Evolutionary conservation across 2,113 vertebrate genomes (phyloP), one percentile per base, ranked within the genome.

Genomic region (Ariopsis seemanni): DNA sequence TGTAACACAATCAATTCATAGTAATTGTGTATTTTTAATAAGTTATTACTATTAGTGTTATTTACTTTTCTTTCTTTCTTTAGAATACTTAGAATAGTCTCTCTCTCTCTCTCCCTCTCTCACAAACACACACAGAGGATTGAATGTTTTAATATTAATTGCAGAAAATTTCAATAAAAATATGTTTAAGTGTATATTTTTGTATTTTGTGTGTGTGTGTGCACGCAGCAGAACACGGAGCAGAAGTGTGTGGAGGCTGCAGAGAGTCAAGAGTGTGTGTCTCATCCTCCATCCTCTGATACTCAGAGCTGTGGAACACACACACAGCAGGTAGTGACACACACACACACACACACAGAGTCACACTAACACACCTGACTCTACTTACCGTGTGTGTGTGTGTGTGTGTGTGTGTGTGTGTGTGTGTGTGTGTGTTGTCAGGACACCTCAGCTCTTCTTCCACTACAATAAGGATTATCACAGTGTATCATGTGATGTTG

Each of bases 311-410:
- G 58, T 83, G 81, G 25, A 25, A 83, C 22, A 50, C 42, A n/a
- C 55, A 80, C 74, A 85, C 34, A 55, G 48, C 88, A 89, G 88
- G 83, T 89, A 80, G 15, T 58, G 72, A 62, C 27, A 67, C 48
- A 86, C 89, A 87, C 85, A 81, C 34, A 8, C 57, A 58, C 69
- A 42, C 30, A 42, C 30, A 69, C 67, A 69, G 12, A 71, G 72
- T 50, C 72, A 50, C 72, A 75, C 9, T 75, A 10, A 20, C 25
- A 42, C 72, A 75, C 72, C 72, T 75, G 72, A 50, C 22, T n/a
- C 25, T 78, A 55, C 50, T 78, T 78, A 78, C 53, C 75, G n/a
- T 2, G 22, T 75, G 18, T 2, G 1, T 50, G 5, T 75, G 72
- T 52, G 34, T 74, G 14, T 48, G 27, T 34, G 34, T 71, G 63